Evolutionary conservation across 2,797 vertebrate species (phyloP).

Genomic region (Microhierax caerulescens): DNA sequence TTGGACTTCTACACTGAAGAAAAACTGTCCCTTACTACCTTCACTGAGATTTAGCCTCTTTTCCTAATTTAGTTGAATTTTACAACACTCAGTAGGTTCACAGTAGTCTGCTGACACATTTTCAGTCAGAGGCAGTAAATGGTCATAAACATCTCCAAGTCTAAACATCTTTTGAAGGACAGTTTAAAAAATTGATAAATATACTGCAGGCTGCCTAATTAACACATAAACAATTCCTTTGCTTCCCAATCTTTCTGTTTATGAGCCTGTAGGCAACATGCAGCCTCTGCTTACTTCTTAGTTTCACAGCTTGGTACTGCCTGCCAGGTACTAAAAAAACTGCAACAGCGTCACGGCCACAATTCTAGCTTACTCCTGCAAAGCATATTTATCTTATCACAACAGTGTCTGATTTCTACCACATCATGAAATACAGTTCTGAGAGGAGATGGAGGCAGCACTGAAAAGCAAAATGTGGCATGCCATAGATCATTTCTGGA

Average conservation of each 20-base stretch:
- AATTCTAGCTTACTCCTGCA: not conserved
- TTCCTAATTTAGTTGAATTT: not conserved
- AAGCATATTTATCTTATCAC: not conserved
- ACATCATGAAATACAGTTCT: not conserved
- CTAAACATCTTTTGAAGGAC: not conserved
- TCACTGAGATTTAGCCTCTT: not conserved
- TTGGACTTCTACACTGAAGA: not conserved
- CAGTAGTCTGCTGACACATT: not conserved
- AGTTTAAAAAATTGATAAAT: not conserved
- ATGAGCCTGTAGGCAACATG: not conserved
- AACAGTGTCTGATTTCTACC: not conserved
- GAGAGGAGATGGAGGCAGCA: fast-evolving
- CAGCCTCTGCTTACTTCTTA: not conserved
- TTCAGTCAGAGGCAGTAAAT: not conserved
- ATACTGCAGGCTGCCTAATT: not conserved
- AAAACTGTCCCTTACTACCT: not conserved
- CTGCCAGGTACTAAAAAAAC: not conserved
- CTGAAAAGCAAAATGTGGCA: not conserved
- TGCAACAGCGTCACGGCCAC: not conserved
- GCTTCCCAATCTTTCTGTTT: not conserved
- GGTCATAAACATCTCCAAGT: not conserved
- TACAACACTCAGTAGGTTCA: not conserved
- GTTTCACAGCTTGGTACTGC: not conserved
- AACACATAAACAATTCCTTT: not conserved
- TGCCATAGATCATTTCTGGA: not conserved